A percentile compares a stretch with the other conserved stretches of the same genome.
phyloP scores from a whole-genome alignment of 2,888 invertebrate species.

The Polydrusus tereticollis region DNA sequence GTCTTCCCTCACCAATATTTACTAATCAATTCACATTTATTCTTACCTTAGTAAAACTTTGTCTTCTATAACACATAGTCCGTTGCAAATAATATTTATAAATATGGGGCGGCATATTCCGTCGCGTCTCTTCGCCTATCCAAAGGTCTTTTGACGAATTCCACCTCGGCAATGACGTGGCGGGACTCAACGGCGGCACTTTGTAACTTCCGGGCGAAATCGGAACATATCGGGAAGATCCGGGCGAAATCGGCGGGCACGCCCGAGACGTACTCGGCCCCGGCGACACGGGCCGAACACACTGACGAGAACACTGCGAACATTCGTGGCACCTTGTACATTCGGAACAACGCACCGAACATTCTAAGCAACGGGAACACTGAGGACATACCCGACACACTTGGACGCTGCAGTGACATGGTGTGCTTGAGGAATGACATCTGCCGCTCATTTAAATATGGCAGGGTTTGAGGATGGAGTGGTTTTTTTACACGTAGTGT shows the following conservation, averaged over 20 bases:
- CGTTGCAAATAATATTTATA: slow-evolving; percentile 76
- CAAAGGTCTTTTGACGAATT: slow-evolving; percentile 65
- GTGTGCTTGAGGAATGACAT: slow-evolving; percentile 46
- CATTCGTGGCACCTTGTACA: slow-evolving; percentile 27
- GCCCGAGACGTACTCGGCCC: slow-evolving; percentile 34
- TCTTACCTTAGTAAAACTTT: slow-evolving; percentile 65
- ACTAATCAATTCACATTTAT: slow-evolving; percentile 2
- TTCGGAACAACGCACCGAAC: slow-evolving; percentile 34
- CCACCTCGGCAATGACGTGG: slow-evolving; percentile 40
- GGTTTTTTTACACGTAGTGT: neutral
- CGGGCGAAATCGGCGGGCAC: slow-evolving; percentile 42
- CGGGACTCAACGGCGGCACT: slow-evolving; percentile 33
- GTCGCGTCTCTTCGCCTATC: slow-evolving; percentile 78
- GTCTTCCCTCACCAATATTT: neutral
- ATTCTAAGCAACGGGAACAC: slow-evolving; percentile 42
- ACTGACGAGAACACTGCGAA: slow-evolving; percentile 34
- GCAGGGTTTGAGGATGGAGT: neutral
- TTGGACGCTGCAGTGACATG: slow-evolving; percentile 43
- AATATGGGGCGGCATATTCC: slow-evolving; percentile 74
- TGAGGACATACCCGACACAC: slow-evolving; percentile 41
- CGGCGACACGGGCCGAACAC: slow-evolving; percentile 31
- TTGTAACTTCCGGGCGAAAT: slow-evolving; percentile 33
- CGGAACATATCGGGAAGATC: slow-evolving; percentile 28
- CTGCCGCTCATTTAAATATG: slow-evolving; percentile 48
- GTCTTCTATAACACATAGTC: slow-evolving; percentile 64